These are phyloP conservation scores for Apodemia duryi DNA, from an alignment of 2,888 invertebrate species.

Conservation along the genomic window DNA sequence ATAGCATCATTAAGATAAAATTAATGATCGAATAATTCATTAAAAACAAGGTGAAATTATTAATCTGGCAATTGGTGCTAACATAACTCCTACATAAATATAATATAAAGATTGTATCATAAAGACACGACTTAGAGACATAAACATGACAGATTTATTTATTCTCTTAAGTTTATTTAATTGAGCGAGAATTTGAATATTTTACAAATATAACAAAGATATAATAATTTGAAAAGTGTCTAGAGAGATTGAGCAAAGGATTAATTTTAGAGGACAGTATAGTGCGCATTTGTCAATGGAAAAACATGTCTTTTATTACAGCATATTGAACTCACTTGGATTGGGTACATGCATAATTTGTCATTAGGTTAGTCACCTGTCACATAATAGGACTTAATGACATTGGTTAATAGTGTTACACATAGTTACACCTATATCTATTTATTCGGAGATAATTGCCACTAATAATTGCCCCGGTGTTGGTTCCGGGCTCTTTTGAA, in stretches of 20 bases:
- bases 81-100: slow-evolving; percentile 1
- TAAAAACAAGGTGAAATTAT: not conserved
- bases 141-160: slow-evolving; percentile 6
- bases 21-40: not conserved
- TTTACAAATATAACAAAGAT: not conserved
- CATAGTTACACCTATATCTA: too few relatives aligned
- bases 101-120: not conserved
- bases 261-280: not conserved
- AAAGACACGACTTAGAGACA: not conserved
- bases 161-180: not conserved
- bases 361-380: too few relatives aligned
- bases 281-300: not conserved
- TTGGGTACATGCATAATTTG: too few relatives aligned
- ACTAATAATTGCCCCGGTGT: too few relatives aligned
- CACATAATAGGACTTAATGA: too few relatives aligned
- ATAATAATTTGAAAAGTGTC: not conserved
- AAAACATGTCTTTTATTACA: too few relatives aligned
- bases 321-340: too few relatives aligned
- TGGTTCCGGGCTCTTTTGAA: too few relatives aligned
- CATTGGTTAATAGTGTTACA: too few relatives aligned
- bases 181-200: not conserved
- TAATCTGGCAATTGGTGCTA: not conserved
- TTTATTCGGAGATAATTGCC: too few relatives aligned
- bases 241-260: not conserved
- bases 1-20: not conserved